These are phyloP conservation scores for Taxidea taxus DNA, from an alignment of 2,113 vertebrate species.

Conservation along the genomic window DNA sequence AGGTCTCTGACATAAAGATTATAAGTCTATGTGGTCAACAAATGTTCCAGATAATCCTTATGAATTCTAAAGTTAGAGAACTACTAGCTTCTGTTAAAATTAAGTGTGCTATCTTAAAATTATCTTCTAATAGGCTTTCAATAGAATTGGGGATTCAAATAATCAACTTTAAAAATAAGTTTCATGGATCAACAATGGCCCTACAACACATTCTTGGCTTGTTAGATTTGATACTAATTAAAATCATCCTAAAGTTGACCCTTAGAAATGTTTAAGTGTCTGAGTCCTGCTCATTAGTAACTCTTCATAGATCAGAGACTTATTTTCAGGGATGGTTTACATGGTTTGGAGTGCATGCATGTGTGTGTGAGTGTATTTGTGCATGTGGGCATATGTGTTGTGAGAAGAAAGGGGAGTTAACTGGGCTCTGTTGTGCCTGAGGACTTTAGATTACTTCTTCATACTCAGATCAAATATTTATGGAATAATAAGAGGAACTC, in stretches of 20 bases:
- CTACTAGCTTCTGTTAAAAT: background rate
- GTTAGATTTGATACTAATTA: background rate
- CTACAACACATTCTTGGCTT: slow-evolving; percentile 19
- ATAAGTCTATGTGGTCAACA: background rate
- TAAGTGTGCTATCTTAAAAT: background rate
- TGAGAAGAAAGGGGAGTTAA: background rate
- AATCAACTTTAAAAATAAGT: slow-evolving; percentile 21
- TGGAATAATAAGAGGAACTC: background rate
- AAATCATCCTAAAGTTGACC: background rate
- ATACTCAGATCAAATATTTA: background rate
- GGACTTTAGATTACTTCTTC: background rate
- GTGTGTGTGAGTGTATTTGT: background rate
- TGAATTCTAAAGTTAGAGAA: background rate
- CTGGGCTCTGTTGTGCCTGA: too few species aligned
- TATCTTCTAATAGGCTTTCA: background rate
- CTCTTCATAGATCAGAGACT: background rate
- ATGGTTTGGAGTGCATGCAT: background rate
- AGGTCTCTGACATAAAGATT: background rate
- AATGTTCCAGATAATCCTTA: background rate
- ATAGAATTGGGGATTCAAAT: slow-evolving; percentile 6
- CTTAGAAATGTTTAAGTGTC: background rate
- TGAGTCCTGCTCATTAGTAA: background rate
- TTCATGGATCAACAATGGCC: background rate
- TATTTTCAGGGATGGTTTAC: background rate
- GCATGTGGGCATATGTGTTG: background rate